Evolutionary conservation across 2,888 invertebrate species (phyloP).

Genomic region (Atherix ibis): DNA sequence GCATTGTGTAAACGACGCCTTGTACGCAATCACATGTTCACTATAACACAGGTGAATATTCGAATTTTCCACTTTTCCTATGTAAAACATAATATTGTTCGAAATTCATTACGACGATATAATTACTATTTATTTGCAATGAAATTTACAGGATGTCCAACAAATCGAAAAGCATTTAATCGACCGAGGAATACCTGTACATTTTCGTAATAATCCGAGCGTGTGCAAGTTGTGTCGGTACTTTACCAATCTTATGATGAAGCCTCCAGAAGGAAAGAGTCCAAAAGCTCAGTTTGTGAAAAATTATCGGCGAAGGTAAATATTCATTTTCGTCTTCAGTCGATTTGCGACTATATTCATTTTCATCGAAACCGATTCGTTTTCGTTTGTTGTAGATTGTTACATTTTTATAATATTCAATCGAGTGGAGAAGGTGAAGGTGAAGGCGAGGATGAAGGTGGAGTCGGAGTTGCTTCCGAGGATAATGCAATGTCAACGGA

Average conservation of each 20-base stretch:
- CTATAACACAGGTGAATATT: conserved; percentile 40
- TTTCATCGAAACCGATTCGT: no score
- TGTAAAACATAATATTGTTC: no score
- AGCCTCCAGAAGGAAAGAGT: conserved; percentile 39
- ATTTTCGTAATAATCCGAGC: conserved; percentile 48
- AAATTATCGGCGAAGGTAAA: conserved; percentile 47
- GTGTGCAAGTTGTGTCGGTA: conserved; percentile 71
- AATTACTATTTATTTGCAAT: no score
- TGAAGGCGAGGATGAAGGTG: conserved; percentile 32
- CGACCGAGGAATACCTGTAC: conserved; percentile 50
- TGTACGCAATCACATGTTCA: conserved; percentile 61
- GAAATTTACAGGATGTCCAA: conserved; percentile 34
- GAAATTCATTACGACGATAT: no score
- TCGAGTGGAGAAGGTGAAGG: conserved; percentile 31
- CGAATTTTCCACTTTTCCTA: no score
- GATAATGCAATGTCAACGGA: no score
- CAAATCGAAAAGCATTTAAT: conserved; percentile 41
- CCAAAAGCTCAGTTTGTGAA: conserved; percentile 31
- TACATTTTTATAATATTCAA: conserved; percentile 59
- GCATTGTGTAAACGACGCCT: conserved; percentile 59
- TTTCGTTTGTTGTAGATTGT: conserved; percentile 38
- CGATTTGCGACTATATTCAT: no score
- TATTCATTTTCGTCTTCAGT: conserved; percentile 4
- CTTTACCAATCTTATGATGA: conserved; percentile 55
- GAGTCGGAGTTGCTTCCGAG: conserved; percentile 24